Percentiles rank a stretch among this genome's conserved stretches.
Evolutionary conservation across 2,888 invertebrate genomes (phyloP).

Genomic region (Agrochola litura): DNA sequence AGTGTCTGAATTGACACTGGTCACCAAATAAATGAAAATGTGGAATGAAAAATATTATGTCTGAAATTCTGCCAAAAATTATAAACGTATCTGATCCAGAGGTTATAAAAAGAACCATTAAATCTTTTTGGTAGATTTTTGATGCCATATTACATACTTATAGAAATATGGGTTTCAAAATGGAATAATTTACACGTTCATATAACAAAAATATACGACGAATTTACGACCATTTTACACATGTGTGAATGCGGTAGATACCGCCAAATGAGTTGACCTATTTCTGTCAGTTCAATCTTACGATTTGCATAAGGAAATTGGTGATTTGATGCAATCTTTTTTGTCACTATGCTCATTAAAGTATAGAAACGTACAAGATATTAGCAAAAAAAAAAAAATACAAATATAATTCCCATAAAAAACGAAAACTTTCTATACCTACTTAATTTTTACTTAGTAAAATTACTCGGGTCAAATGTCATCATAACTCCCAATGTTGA

Average conservation of each 20-base stretch:
- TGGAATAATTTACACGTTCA: conserved; percentile 28
- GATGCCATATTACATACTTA: not conserved
- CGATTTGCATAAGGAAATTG: conserved; percentile 28
- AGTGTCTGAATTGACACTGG: not conserved
- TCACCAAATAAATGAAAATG: not conserved
- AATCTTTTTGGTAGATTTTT: not conserved
- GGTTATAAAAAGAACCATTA: not conserved
- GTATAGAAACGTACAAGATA: not conserved
- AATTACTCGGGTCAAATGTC: conserved; percentile 11
- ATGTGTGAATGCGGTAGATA: not conserved
- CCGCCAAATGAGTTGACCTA: conserved; percentile 46
- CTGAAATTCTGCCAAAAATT: not conserved
- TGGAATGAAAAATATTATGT: not conserved
- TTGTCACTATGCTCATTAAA: not conserved
- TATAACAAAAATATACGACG: conserved; percentile 14
- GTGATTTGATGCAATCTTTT: conserved; percentile 22
- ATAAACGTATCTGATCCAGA: not conserved
- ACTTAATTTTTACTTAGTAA: not conserved
- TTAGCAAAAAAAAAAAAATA: not conserved
- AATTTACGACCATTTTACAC: conserved; percentile 32
- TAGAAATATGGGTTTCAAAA: not conserved
- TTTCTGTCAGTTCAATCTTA: conserved; percentile 31
- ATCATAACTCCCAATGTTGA: conserved; percentile 4
- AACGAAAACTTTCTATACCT: not conserved
- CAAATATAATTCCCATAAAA: not conserved